Evolutionary conservation across 1,140 invertebrate genomes (phyloP), one percentile per base, ranked within the genome.

Genomic region (Drosophila lini): DNA sequence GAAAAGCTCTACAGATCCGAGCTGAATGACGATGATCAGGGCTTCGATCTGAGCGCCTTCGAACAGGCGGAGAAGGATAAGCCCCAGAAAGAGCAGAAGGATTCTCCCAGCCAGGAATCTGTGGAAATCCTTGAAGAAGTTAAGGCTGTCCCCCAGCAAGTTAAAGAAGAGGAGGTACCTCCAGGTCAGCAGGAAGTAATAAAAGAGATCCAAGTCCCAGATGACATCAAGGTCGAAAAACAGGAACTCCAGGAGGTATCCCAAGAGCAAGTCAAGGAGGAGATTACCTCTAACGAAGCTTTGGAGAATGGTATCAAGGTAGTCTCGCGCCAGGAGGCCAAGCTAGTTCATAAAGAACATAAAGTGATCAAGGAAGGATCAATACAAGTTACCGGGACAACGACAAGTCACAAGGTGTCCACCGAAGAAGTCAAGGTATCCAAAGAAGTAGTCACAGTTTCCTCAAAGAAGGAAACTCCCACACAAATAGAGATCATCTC

Each of bases 11-110:
- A 84, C 50, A 80, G 80, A 16, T 70, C 77, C 8, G 73, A 88
- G 58, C 57, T 74, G 41, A 74, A 65, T 5, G 89, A 85, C 22
- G 90, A 91, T 25, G 78, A 90, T 50, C 74, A 89, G 11, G 90
- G 90, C n/a, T 91, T 91, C 3, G 90, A 90, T 42, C 42, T 91
- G 22, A 85, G 86, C 36, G 90, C 78, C 28, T 82, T 90, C 8
- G 85, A 90, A 41, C 77, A 88, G 61, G 65, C 32, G 1, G 83
- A 41, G 2, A 31, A 45, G 10, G 58, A 65, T 55, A 55, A 38
- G 34, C 16, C 44, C 0, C 16, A 58, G 10, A 16, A 47, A 5
- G 25, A 32, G 1, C 16, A 34, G 1, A 34, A 19, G 32, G 34
- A 67, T 7, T 11, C 58, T 1, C n/a, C 38, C n/a, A 16, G 1